These are phyloP conservation scores for Melanerpes formicivorus DNA, from an alignment of 2,113 vertebrate species.

Conservation along the genomic window DNA sequence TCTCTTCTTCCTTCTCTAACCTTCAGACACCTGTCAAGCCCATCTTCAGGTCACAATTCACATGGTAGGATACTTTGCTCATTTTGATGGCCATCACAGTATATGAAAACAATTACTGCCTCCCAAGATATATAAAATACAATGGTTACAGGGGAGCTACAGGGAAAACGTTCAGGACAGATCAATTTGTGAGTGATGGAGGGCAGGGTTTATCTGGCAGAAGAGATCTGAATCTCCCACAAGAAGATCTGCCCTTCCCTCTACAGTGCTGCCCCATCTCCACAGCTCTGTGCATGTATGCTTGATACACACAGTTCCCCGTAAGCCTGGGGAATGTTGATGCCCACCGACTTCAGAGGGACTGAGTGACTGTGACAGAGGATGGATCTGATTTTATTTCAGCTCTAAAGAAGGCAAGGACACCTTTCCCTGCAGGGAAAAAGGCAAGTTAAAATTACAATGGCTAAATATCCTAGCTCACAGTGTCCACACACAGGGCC, in stretches of 20 bases:
- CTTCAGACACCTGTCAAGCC: constrained; percentile 62
- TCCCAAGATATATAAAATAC: background rate
- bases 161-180: background rate
- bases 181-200: background rate
- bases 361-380: background rate
- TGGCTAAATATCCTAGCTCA: background rate
- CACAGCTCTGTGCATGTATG: background rate
- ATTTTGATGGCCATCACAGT: background rate
- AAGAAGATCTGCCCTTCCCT: background rate
- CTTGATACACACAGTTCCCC: background rate
- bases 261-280: background rate
- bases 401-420: background rate
- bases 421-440: background rate
- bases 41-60: constrained; percentile 16
- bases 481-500: background rate
- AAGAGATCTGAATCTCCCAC: background rate
- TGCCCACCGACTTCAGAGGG: background rate
- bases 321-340: background rate
- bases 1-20: constrained; percentile 36
- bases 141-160: background rate
- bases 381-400: background rate
- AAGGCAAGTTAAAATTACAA: background rate
- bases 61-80: background rate
- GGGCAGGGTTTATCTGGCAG: background rate
- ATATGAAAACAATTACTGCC: background rate